phyloP scores from a whole-genome alignment of 2,797 vertebrate species.

The Pelochelys cantorii region DNA sequence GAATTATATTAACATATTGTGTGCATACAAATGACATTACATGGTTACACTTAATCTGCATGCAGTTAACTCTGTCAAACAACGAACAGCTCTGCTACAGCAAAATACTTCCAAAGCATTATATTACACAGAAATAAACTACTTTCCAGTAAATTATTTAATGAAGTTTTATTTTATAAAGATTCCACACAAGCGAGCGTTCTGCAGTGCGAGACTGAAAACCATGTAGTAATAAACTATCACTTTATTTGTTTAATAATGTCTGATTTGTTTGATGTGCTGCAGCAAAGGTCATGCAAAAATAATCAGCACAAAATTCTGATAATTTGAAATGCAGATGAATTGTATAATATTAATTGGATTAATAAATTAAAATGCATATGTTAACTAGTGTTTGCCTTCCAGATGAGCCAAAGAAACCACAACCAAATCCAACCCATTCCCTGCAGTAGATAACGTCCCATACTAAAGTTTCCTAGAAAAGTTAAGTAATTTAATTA shows the following conservation, averaged over 20 bases:
- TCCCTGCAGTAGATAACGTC: not conserved
- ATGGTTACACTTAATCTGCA: not conserved
- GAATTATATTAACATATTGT: not conserved
- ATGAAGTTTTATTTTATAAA: slow-evolving; percentile 23
- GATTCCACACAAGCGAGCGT: not conserved
- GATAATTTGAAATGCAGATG: not conserved
- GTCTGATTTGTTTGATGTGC: not conserved
- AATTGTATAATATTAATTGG: not conserved
- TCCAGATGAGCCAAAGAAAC: not conserved
- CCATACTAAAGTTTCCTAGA: not conserved
- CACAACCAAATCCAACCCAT: not conserved
- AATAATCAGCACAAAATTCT: not conserved
- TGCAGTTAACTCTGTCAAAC: not conserved
- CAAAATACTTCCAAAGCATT: not conserved
- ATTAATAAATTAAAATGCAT: not conserved
- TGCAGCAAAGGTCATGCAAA: not conserved
- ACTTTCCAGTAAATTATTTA: slow-evolving; percentile 4
- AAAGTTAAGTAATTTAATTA: not conserved
- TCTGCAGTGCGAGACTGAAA: not conserved
- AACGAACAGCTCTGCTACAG: not conserved
- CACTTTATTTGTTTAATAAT: not conserved
- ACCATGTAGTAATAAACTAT: not conserved
- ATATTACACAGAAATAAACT: not conserved
- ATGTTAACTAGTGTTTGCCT: not conserved
- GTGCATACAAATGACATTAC: not conserved